A percentile compares a stretch with the other conserved stretches of the same genome.
phyloP scores from a whole-genome alignment of 1,140 invertebrate genomes.

The Tribolium castaneum region DNA sequence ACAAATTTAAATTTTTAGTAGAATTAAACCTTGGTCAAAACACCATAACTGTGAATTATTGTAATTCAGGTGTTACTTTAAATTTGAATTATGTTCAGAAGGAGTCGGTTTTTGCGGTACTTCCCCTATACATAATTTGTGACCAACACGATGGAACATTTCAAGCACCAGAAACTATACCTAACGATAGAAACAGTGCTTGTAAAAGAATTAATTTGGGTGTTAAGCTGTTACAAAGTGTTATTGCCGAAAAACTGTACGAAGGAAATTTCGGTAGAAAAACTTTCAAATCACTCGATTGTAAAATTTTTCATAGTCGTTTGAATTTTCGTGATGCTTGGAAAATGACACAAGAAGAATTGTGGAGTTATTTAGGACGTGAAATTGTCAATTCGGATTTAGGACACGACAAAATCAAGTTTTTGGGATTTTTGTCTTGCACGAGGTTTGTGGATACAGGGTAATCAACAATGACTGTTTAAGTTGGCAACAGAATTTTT shows the following conservation, averaged over 20 bases:
- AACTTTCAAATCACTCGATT: slow-evolving; percentile 84
- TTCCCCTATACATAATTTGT: slow-evolving; percentile 81
- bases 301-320: slow-evolving; percentile 77
- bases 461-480: too few relatives aligned
- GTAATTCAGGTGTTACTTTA: slow-evolving; percentile 44
- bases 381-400: slow-evolving; percentile 77
- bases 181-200: slow-evolving; percentile 79
- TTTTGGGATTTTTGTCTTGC: slow-evolving; percentile 89
- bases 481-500: too few relatives aligned
- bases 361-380: slow-evolving; percentile 79
- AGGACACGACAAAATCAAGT: slow-evolving; percentile 80
- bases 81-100: slow-evolving; percentile 42
- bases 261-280: slow-evolving; percentile 82
- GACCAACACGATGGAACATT: slow-evolving; percentile 82
- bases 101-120: slow-evolving; percentile 63
- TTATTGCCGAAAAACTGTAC: slow-evolving; percentile 89
- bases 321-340: slow-evolving; percentile 78
- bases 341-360: slow-evolving; percentile 78
- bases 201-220: slow-evolving; percentile 81
- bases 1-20: slow-evolving; percentile 57
- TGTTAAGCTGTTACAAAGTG: slow-evolving; percentile 83
- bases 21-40: slow-evolving; percentile 56
- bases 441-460: slow-evolving; percentile 72
- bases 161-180: slow-evolving; percentile 77
- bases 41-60: slow-evolving; percentile 53